These are phyloP conservation scores for Tachina lurida DNA, from an alignment of 2,888 invertebrate genomes.

Conservation along the genomic window DNA sequence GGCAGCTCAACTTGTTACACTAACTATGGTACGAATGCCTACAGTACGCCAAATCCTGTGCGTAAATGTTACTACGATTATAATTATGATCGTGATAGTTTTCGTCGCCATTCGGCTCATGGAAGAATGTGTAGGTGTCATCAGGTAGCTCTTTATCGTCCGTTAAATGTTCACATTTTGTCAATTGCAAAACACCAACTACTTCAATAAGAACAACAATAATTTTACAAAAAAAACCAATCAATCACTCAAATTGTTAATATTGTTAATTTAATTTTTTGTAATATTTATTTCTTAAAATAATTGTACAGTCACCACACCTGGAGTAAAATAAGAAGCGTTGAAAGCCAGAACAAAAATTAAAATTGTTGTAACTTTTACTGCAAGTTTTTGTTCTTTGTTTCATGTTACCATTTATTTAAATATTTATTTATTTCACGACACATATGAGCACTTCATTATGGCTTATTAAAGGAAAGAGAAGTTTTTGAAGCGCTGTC, in stretches of 20 bases:
- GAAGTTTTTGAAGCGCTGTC: background rate
- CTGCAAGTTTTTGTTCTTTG: background rate
- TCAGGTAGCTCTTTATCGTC: slow-evolving; percentile 76
- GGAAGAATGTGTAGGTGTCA: slow-evolving; percentile 82
- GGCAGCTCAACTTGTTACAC: slow-evolving; percentile 81
- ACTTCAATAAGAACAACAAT: slow-evolving; percentile 74
- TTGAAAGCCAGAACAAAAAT: slow-evolving; percentile 7
- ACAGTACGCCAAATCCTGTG: slow-evolving; percentile 82
- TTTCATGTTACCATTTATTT: background rate
- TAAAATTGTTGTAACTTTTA: slow-evolving; percentile 30
- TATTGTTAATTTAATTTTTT: background rate
- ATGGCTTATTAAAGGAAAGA: background rate
- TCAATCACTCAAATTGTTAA: slow-evolving; percentile 41
- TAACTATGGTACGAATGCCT: slow-evolving; percentile 83
- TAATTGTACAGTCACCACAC: background rate
- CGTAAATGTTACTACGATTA: slow-evolving; percentile 82
- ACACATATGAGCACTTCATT: slow-evolving; percentile 28
- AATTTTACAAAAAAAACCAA: background rate
- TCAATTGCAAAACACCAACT: slow-evolving; percentile 55
- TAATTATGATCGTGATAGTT: slow-evolving; percentile 81
- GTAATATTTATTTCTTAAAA: background rate
- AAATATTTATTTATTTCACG: background rate
- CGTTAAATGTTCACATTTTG: slow-evolving; percentile 63
- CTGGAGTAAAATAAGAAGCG: slow-evolving; percentile 51
- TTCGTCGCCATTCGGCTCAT: slow-evolving; percentile 83